phyloP scores from a whole-genome alignment of 2,888 invertebrate genomes.

The Bimastos eiseni region DNA sequence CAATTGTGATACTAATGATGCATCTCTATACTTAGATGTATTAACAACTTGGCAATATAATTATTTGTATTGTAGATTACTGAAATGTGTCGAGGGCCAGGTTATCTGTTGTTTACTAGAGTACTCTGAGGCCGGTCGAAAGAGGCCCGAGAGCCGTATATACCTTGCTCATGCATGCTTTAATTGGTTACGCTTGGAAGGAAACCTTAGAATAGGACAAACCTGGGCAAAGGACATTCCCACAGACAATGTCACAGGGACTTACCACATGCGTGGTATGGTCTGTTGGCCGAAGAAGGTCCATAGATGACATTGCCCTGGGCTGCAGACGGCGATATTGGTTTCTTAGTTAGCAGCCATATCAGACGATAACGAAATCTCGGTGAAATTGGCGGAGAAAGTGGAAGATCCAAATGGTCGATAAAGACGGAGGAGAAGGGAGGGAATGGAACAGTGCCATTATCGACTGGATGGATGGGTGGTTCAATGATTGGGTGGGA shows the following conservation, averaged over 20 bases:
- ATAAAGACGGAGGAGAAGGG: neutral
- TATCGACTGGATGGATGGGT: neutral
- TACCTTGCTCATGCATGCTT: too few relatives aligned
- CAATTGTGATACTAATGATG: too few relatives aligned
- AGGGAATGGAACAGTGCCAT: neutral
- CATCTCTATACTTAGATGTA: too few relatives aligned
- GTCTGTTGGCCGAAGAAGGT: neutral
- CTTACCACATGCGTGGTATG: neutral
- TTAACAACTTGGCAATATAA: too few relatives aligned
- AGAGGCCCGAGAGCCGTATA: too few relatives aligned
- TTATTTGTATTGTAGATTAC: too few relatives aligned
- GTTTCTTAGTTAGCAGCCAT: neutral
- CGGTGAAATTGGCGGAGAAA: slow-evolving; percentile 7
- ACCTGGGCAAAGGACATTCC: neutral
- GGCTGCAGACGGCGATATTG: neutral
- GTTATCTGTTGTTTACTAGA: too few relatives aligned
- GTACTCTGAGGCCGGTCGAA: too few relatives aligned
- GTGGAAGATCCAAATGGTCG: neutral
- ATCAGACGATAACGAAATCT: slow-evolving; percentile 3
- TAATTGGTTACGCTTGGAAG: neutral
- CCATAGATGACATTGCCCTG: neutral
- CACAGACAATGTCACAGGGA: neutral
- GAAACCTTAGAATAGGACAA: neutral
- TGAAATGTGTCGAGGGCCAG: too few relatives aligned
- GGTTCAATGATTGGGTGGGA: too few relatives aligned